Evolutionary conservation across 2,113 vertebrate species (phyloP).

Genomic region (Bubalus kerabau): DNA sequence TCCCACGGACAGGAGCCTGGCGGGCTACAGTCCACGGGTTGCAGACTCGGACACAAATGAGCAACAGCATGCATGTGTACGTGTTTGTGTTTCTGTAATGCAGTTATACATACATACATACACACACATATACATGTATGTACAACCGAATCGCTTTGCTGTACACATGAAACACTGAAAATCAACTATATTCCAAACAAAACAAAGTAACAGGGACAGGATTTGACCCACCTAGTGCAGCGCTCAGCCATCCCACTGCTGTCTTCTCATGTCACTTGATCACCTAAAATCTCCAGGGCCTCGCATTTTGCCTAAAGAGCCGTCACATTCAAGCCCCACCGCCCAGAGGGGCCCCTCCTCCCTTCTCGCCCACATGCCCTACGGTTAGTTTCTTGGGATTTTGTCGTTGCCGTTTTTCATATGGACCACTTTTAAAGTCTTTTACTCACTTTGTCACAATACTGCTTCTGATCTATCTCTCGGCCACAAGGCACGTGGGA

Average conservation of each 20-base stretch:
- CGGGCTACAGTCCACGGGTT: rapidly evolving
- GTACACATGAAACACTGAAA: neutral
- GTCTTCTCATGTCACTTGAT: neutral
- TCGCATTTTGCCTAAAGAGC: neutral
- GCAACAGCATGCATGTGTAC: rapidly evolving
- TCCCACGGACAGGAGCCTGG: neutral
- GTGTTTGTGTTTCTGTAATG: neutral
- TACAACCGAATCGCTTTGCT: neutral
- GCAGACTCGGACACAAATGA: neutral
- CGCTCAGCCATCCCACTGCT: neutral
- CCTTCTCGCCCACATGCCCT: neutral
- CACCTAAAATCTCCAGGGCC: too few relatives aligned
- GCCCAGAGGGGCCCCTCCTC: too few relatives aligned
- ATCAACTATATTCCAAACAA: neutral
- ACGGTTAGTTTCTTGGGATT: rapidly evolving
- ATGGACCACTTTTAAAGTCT: neutral
- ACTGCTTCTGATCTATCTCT: neutral
- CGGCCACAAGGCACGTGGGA: rapidly evolving
- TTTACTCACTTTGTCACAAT: neutral
- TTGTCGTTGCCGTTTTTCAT: rapidly evolving
- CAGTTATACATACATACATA: neutral
- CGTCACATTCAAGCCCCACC: neutral
- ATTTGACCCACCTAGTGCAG: too few relatives aligned
- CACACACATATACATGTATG: neutral
- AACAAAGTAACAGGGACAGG: neutral